Evolutionary conservation across 2,113 vertebrate species (phyloP).

Genomic region (Hemichromis elongatus): DNA sequence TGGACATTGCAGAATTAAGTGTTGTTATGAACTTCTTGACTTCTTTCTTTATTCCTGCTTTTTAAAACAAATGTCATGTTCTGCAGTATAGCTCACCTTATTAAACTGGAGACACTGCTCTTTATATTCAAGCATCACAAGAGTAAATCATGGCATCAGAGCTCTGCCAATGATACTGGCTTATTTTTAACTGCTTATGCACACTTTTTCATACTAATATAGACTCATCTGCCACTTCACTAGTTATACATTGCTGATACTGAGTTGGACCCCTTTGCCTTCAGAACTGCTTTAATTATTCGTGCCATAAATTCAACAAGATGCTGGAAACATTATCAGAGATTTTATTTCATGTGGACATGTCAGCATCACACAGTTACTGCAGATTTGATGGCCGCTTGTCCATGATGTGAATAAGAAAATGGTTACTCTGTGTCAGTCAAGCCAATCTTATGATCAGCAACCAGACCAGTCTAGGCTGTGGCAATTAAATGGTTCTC

Average conservation of each 20-base stretch:
- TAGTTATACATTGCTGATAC: not conserved
- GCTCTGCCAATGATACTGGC: not conserved
- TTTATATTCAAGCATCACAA: not conserved
- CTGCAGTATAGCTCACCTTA: not conserved
- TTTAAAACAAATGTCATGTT: not conserved
- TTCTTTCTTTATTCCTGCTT: not conserved
- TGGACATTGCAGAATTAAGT: not conserved
- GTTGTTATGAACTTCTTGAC: not conserved
- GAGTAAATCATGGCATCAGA: not conserved
- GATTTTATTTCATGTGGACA: not conserved
- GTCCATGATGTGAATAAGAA: not conserved
- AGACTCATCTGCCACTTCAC: not conserved
- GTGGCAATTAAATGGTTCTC: not conserved
- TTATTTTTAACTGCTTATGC: not conserved
- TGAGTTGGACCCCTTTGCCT: not conserved
- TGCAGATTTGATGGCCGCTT: not conserved
- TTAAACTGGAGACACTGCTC: not conserved
- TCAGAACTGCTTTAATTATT: not conserved
- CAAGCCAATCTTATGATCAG: not conserved
- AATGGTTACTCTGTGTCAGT: not conserved
- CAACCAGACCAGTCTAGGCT: not conserved
- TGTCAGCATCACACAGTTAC: not conserved
- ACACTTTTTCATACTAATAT: not conserved
- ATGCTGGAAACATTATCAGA: not conserved
- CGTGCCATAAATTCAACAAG: not conserved